Conservation (phyloP, 2,113 vertebrate genomes). For the Colius striatus region DNA sequence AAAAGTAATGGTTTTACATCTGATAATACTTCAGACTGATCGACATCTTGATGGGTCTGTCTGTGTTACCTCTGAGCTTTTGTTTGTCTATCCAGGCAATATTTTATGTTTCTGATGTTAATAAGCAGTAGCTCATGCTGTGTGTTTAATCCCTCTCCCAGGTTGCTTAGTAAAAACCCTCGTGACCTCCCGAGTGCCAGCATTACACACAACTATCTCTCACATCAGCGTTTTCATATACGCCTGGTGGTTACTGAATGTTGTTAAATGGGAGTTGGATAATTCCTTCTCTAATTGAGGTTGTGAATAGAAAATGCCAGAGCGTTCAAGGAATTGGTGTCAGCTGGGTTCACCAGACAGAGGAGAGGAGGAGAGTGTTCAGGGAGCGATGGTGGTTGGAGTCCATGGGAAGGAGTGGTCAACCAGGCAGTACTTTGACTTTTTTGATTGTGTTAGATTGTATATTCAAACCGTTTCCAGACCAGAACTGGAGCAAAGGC, state of each 20-base stretch:
- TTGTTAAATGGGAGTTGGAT: neutral
- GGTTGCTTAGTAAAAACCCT: slow-evolving; percentile 36
- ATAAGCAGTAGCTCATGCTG: slow-evolving; percentile 8
- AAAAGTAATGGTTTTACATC: neutral
- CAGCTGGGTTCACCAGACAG: neutral
- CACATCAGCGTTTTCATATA: neutral
- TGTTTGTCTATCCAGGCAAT: neutral
- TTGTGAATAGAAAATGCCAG: slow-evolving; percentile 6
- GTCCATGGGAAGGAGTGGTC: neutral
- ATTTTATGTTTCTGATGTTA: slow-evolving; percentile 13
- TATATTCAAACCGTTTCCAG: neutral
- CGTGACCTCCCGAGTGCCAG: neutral
- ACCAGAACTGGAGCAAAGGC: slow-evolving; percentile 50
- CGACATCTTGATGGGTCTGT: neutral
- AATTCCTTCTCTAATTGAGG: neutral
- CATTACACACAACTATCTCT: neutral
- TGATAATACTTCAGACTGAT: neutral
- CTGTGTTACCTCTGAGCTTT: neutral
- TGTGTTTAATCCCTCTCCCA: neutral
- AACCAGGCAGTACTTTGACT: neutral
- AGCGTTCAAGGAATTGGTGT: neutral
- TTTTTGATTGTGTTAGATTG: neutral
- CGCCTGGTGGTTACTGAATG: slow-evolving; percentile 2
- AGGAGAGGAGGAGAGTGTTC: neutral
- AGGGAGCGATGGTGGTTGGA: neutral